Evolutionary conservation across 2,113 vertebrate species (phyloP).

Genomic region (Carassius carassius): DNA sequence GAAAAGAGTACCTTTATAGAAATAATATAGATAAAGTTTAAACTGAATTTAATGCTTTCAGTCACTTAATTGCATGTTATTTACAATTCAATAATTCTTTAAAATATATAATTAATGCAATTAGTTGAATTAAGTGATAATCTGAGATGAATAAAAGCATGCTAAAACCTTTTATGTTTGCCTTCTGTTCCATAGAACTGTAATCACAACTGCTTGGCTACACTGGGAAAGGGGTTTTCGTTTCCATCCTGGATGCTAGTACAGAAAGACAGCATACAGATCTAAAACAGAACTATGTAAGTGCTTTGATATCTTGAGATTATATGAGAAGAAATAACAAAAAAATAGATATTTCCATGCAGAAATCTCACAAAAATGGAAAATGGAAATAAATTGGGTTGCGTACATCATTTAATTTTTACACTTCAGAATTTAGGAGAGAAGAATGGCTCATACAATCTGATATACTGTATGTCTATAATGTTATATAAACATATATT

Average conservation of each 20-base stretch:
- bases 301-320: neutral
- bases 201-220: conserved; percentile 86
- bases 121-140: too few species aligned
- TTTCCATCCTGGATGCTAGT: conserved; percentile 93
- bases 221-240: conserved; percentile 91
- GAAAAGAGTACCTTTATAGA: neutral
- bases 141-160: neutral
- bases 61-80: too few species aligned
- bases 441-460: neutral
- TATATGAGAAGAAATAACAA: neutral
- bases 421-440: neutral
- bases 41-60: too few species aligned
- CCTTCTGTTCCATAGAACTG: conserved; percentile 79
- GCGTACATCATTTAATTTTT: too few species aligned
- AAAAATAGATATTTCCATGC: too few species aligned
- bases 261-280: conserved; percentile 91
- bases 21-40: too few species aligned
- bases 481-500: neutral
- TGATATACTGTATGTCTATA: neutral
- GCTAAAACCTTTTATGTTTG: neutral
- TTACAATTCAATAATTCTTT: too few species aligned
- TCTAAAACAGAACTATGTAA: conserved; percentile 94
- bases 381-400: too few species aligned
- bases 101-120: too few species aligned
- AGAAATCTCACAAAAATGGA: too few species aligned